Evolutionary conservation across 2,113 vertebrate genomes (phyloP).

Genomic region (Boulengeromyrus knoepffleri): DNA sequence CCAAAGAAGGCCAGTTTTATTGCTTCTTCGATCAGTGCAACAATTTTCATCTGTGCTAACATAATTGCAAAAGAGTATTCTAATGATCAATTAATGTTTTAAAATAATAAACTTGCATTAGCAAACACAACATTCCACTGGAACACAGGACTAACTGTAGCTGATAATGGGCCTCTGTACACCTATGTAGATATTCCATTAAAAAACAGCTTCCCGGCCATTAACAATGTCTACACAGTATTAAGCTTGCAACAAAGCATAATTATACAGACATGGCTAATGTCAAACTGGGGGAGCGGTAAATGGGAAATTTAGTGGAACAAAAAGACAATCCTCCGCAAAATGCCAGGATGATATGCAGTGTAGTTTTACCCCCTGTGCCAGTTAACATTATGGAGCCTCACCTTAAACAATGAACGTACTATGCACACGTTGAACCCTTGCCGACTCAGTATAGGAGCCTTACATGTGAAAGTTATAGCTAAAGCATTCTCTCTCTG

Average conservation of each 20-base stretch:
- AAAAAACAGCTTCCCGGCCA: too few species aligned
- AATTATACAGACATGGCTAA: neutral
- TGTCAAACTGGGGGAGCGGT: neutral
- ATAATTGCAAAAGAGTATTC: too few species aligned
- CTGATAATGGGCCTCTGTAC: too few species aligned
- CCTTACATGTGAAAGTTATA: neutral
- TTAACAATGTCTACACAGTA: too few species aligned
- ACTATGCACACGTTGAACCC: neutral
- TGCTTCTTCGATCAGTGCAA: too few species aligned
- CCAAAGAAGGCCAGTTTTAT: too few species aligned
- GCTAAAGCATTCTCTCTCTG: neutral
- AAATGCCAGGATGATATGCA: neutral
- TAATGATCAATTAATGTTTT: too few species aligned
- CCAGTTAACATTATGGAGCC: neutral
- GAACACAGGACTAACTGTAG: too few species aligned
- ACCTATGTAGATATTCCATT: too few species aligned
- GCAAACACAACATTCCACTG: too few species aligned
- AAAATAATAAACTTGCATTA: too few species aligned
- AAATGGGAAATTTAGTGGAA: neutral
- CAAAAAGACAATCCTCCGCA: neutral
- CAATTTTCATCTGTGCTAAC: too few species aligned
- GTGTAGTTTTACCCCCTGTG: neutral
- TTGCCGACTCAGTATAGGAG: neutral
- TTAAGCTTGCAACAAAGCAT: neutral
- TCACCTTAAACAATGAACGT: neutral